Conservation (phyloP, 2,888 invertebrate species). For the Antitype chi region DNA sequence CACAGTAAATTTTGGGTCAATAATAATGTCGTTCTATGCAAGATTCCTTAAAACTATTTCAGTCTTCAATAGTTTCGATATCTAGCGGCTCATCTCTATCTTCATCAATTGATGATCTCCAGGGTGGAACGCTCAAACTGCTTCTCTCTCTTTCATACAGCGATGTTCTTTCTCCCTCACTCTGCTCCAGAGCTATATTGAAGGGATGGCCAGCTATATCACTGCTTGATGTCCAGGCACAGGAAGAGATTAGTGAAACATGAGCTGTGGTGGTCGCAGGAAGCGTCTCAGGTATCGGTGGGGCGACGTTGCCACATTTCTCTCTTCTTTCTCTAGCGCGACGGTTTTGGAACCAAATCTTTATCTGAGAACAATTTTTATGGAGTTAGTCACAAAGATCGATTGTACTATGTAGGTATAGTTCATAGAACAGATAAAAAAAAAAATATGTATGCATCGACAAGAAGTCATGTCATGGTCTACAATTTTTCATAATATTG, state of each 20-base stretch:
- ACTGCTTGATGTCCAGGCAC: constrained; percentile 50
- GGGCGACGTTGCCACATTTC: constrained; percentile 81
- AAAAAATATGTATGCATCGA: not conserved
- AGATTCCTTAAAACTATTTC: constrained; percentile 7
- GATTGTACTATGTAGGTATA: not conserved
- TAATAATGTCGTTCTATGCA: constrained; percentile 13
- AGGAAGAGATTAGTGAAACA: constrained; percentile 37
- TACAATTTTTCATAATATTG: not conserved
- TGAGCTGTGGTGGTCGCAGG: constrained; percentile 74
- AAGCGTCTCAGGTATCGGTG: constrained; percentile 81
- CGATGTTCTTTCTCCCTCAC: constrained; percentile 13
- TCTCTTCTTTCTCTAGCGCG: constrained; percentile 94
- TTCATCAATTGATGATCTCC: constrained; percentile 63
- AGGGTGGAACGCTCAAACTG: constrained; percentile 37
- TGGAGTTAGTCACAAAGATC: not conserved
- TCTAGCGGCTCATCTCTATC: constrained; percentile 80
- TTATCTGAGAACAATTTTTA: constrained; percentile 78
- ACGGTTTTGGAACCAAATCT: constrained; percentile 96
- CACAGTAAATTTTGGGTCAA: constrained; percentile 54
- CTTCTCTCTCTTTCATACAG: constrained; percentile 28
- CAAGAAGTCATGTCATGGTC: no score
- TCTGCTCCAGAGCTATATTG: constrained; percentile 17
- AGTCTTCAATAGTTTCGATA: constrained; percentile 78
- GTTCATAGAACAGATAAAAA: not conserved
- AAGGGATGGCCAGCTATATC: constrained; percentile 17